phyloP scores from a whole-genome alignment of 2,113 vertebrate genomes.

The Cnemophilus loriae region DNA sequence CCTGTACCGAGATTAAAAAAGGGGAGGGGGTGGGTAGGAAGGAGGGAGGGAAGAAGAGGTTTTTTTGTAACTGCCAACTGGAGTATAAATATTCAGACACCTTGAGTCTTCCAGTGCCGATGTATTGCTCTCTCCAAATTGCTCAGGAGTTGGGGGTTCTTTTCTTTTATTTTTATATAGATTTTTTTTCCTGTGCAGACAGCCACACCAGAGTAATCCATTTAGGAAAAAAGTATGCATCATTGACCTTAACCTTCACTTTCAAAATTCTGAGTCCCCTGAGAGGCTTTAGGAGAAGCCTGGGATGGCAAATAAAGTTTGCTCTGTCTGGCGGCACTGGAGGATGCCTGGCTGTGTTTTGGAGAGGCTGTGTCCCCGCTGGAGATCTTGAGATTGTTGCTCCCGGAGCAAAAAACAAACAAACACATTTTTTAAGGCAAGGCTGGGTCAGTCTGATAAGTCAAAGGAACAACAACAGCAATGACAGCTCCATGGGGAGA shows the following conservation, averaged over 20 bases:
- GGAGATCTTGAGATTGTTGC: neutral
- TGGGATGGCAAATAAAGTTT: slow-evolving; percentile 38
- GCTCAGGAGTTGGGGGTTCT: neutral
- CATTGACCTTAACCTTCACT: slow-evolving; percentile 56
- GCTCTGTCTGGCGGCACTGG: neutral
- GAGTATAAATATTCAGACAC: slow-evolving; percentile 55
- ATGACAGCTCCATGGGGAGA: neutral
- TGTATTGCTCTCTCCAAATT: neutral
- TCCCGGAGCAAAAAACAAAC: neutral
- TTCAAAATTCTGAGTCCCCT: slow-evolving; percentile 15
- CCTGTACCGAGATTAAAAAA: slow-evolving; percentile 45
- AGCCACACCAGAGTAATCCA: neutral
- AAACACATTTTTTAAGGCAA: neutral
- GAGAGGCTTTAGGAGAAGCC: slow-evolving; percentile 33
- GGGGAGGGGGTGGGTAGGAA: neutral
- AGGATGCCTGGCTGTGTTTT: neutral
- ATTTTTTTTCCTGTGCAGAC: neutral
- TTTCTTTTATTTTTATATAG: neutral
- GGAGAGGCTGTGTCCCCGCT: neutral
- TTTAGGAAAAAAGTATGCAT: slow-evolving; percentile 36
- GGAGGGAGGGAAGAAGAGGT: slow-evolving; percentile 25
- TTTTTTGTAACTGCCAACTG: slow-evolving; percentile 26
- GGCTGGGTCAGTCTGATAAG: neutral
- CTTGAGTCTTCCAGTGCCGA: slow-evolving; percentile 7
- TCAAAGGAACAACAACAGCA: neutral